Evolutionary conservation across 1,140 invertebrate species (phyloP), one percentile per base, ranked within the genome.

Genomic region (Reticulitermes speratus): DNA sequence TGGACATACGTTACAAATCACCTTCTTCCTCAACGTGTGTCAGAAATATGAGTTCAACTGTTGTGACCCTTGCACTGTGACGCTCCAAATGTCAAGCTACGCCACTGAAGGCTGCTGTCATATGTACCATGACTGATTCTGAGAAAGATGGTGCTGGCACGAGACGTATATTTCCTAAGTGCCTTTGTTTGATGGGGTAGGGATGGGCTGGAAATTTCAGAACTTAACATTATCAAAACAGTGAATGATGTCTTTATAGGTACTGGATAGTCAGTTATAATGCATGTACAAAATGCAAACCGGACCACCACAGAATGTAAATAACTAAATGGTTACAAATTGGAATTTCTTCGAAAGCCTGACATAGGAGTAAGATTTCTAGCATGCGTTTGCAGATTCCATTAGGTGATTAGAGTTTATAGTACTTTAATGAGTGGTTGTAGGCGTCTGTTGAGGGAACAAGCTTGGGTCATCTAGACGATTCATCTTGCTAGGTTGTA

Each of bases 351-450:
- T 75, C 65, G 65, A 30, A 75, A 75, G 14, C n/a, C n/a, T 75
- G 65, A 75, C 65, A 30, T n/a, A 19, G 30, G 65, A 14, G 65
- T 9, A 75, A 75, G 5, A 19, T 30, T 30, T 65, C n/a, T 75
- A 30, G 65, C 65, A 75, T 75, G 65, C 65, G n/a, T 30, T 30
- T 1, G 65, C n/a, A 75, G 65, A 30, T 75, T 75, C 65, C 65
- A 75, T 75, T 30, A 30, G 65, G 65, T 75, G 65, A 75, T 75
- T 30, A 30, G 65, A 75, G 65, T 75, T 55, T 75, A 75, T 75
- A 75, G 65, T 30, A 30, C 65, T 75, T 75, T 75, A 75, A 75
- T 75, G 65, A 30, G 25, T 75, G 65, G 65, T 25, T 75, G 65
- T 75, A 30, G 65, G 65, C 65, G n/a, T 25, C 65, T 75, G 59